Conservation (phyloP, 2,113 vertebrate species). For the Hyperoodon ampullatus region DNA sequence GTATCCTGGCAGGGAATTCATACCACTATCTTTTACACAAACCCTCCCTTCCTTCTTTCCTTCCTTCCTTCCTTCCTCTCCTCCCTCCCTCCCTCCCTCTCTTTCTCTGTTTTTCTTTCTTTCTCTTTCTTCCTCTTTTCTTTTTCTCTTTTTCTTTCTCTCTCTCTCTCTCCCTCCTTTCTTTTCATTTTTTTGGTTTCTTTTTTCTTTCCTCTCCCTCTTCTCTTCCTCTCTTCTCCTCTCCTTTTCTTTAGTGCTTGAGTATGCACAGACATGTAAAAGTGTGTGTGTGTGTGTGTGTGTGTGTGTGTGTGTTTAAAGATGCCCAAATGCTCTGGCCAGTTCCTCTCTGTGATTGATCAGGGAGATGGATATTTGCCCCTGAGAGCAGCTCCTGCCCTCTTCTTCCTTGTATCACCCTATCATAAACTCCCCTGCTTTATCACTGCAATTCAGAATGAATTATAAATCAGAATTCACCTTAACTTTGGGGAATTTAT, state of each 20-base stretch:
- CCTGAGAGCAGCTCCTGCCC: too few relatives aligned
- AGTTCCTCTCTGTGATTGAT: background rate
- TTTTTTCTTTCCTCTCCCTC: background rate
- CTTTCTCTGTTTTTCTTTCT: background rate
- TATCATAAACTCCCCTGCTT: background rate
- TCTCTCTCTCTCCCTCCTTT: background rate
- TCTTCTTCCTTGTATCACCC: background rate
- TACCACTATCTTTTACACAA: background rate
- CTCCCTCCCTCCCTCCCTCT: too few relatives aligned
- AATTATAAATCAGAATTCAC: background rate
- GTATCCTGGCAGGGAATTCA: background rate
- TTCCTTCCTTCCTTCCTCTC: too few relatives aligned
- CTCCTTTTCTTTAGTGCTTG: background rate
- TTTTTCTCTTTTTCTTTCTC: accelerated
- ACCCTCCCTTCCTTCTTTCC: accelerated
- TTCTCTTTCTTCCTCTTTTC: too few relatives aligned
- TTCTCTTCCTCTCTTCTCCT: background rate
- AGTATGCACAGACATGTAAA: background rate
- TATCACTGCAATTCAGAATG: background rate
- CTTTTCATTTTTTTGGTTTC: background rate
- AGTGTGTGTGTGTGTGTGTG: background rate
- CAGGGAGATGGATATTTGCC: background rate
- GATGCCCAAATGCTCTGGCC: background rate
- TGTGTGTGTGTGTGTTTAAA: background rate
- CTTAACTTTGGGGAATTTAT: background rate